Evolutionary conservation across 2,888 invertebrate genomes (phyloP), one percentile per base, ranked within the genome.

Genomic region (Thera obeliscata): DNA sequence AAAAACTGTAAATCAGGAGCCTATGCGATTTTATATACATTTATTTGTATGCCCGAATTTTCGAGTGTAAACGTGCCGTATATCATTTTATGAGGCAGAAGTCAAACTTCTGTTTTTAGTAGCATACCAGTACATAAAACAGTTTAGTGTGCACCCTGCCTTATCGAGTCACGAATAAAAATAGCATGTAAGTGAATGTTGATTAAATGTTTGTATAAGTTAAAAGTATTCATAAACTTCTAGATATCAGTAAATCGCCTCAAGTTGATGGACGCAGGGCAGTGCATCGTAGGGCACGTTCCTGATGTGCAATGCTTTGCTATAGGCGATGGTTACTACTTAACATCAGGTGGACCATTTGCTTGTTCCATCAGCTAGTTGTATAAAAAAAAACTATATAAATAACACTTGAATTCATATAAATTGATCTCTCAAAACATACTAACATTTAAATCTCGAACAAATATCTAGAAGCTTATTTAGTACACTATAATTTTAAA

Each of bases 51-150:
- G 7, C 54, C 36, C 54, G 12, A n/a, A 46, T n/a, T 46, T 46
- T 55, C 12, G 50, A 55, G 36, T 56, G 56, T 36, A 56, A 62
- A 52, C 49, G 59, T 38, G 41, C 56, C 59, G 43, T 46, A 2
- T 46, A 63, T 61, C 58, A 54, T 52, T 62, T 56, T 54, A 50
- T 50, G 6, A 59, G 61, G 60, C 60, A 59, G 70, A 67, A 62
- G 69, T 70, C 5, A 64, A 58, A 70, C 64, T 67, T 67, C 66
- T 70, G 64, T 59, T 50, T 57, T 52, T 52, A 41, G 65, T 64
- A 66, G 69, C 66, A 69, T 69, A 66, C 57, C 55, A 2, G 52
- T 61, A 66, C 56, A 36, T 66, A 52, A 61, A 50, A 2, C 43
- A 67, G 60, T 60, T 46, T 4, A 43, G 57, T 35, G 62, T 67